A percentile compares a stretch with the other conserved stretches of the same genome.
Evolutionary conservation across 2,888 invertebrate genomes (phyloP).

Genomic region (Tiphia femorata): DNA sequence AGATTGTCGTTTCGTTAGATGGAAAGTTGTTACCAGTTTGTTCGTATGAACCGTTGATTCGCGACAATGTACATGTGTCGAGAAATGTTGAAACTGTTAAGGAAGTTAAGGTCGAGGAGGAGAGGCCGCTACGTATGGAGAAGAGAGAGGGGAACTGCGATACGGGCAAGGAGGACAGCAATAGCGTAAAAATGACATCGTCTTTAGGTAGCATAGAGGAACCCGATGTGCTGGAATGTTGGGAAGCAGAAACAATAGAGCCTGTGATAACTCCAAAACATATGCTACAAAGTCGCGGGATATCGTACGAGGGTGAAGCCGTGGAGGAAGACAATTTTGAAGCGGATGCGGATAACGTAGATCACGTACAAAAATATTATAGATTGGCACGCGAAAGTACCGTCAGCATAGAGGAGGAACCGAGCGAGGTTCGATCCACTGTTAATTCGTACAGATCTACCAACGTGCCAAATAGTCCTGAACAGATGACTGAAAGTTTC

Average conservation of each 20-base stretch:
- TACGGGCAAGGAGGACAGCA: slow-evolving; percentile 30
- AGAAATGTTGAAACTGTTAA: slow-evolving; percentile 8
- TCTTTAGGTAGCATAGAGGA: slow-evolving; percentile 64
- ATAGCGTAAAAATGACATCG: slow-evolving; percentile 12
- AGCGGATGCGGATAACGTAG: slow-evolving; percentile 44
- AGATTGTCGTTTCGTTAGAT: slow-evolving; percentile 61
- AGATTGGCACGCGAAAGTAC: slow-evolving; percentile 56
- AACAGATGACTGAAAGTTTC: slow-evolving; percentile 40
- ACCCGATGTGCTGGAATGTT: slow-evolving; percentile 70
- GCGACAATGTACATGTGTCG: slow-evolving; percentile 9
- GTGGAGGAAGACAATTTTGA: slow-evolving; percentile 41
- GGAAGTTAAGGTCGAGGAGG: slow-evolving; percentile 14
- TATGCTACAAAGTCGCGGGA: slow-evolving; percentile 37
- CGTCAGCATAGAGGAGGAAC: slow-evolving; percentile 42
- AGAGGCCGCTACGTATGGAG: not conserved
- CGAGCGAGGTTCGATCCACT: slow-evolving; percentile 18
- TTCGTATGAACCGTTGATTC: slow-evolving; percentile 40
- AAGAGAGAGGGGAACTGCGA: not conserved
- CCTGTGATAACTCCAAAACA: slow-evolving; percentile 53
- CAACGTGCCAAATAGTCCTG: slow-evolving; percentile 50
- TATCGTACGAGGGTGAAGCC: slow-evolving; percentile 45
- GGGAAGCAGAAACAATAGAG: slow-evolving; percentile 67
- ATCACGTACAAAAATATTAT: slow-evolving; percentile 62
- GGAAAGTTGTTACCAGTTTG: slow-evolving; percentile 59
- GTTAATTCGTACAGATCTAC: slow-evolving; percentile 18